A percentile compares a stretch with the other conserved stretches of the same genome.
Evolutionary conservation across 2,797 vertebrate species (phyloP).

Genomic region (Enteromius argenteus): DNA sequence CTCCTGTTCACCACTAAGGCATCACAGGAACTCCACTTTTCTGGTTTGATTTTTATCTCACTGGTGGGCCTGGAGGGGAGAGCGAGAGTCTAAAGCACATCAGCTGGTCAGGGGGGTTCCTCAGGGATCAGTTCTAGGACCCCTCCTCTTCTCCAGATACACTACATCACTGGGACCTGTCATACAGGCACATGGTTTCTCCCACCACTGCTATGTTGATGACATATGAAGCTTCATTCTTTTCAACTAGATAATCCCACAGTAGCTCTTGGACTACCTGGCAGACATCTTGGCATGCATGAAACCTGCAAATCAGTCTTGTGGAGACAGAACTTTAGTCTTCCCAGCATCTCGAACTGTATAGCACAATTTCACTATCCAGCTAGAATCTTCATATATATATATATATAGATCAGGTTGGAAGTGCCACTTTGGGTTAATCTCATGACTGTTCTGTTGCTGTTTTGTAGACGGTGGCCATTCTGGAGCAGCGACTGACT

Average conservation of each 20-base stretch:
- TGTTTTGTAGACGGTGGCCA: slow-evolving; percentile 77
- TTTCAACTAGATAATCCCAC: not conserved
- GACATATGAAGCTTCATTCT: not conserved
- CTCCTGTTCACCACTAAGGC: not conserved
- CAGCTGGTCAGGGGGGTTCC: not conserved
- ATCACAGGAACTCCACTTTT: not conserved
- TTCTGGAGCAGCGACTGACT: slow-evolving; percentile 91
- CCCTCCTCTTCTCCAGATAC: not conserved
- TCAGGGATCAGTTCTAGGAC: not conserved
- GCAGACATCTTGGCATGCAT: not conserved
- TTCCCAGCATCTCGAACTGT: not conserved
- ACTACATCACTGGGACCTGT: not conserved
- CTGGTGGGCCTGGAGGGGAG: not conserved
- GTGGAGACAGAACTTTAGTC: not conserved
- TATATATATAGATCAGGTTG: too few relatives aligned
- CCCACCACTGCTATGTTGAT: not conserved
- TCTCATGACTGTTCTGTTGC: not conserved
- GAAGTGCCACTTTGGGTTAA: too few relatives aligned
- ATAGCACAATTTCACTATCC: not conserved
- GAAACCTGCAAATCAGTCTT: not conserved
- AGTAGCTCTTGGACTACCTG: not conserved
- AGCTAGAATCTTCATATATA: not conserved
- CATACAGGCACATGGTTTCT: not conserved
- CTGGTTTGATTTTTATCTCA: not conserved
- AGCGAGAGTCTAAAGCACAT: not conserved